phyloP scores from a whole-genome alignment of 2,888 invertebrate species.

The Aleiodes leptofemur region DNA sequence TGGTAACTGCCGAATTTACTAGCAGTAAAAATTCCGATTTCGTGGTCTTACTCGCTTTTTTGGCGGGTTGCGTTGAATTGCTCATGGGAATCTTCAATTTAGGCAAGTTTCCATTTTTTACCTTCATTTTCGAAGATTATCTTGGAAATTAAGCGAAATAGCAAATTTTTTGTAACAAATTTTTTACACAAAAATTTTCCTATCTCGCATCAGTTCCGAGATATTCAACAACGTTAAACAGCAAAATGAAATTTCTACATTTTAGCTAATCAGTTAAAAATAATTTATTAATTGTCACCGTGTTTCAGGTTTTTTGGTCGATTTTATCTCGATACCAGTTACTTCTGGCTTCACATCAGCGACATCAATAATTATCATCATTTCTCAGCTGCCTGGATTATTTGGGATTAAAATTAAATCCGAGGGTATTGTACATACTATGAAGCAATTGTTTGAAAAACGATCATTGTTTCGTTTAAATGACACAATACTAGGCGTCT shows the following conservation, averaged over 20 bases:
- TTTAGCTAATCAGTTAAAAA: background rate
- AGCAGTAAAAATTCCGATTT: slow-evolving; percentile 83
- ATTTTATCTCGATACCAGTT: slow-evolving; percentile 89
- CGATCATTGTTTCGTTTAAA: slow-evolving; percentile 77
- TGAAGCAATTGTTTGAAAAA: slow-evolving; percentile 76
- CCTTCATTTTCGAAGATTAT: too few species aligned
- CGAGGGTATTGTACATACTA: slow-evolving; percentile 81
- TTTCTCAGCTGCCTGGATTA: slow-evolving; percentile 85
- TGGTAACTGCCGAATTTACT: slow-evolving; percentile 87
- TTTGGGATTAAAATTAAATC: slow-evolving; percentile 83
- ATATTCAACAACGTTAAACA: too few species aligned
- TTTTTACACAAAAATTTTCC: too few species aligned
- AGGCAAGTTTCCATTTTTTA: slow-evolving; percentile 77
- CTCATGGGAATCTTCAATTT: slow-evolving; percentile 88
- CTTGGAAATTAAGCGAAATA: too few species aligned
- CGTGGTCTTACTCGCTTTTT: slow-evolving; percentile 85
- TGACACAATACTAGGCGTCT: slow-evolving; percentile 82
- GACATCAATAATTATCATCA: slow-evolving; percentile 86
- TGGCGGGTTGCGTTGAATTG: slow-evolving; percentile 86
- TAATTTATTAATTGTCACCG: slow-evolving; percentile 47
- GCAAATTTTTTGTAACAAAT: too few species aligned
- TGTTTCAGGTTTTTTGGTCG: slow-evolving; percentile 86
- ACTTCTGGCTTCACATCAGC: slow-evolving; percentile 91
- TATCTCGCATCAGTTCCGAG: too few species aligned
- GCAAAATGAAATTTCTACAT: background rate